These are phyloP conservation scores for Callipepla californica DNA, from an alignment of 2,113 vertebrate genomes.

Conservation along the genomic window DNA sequence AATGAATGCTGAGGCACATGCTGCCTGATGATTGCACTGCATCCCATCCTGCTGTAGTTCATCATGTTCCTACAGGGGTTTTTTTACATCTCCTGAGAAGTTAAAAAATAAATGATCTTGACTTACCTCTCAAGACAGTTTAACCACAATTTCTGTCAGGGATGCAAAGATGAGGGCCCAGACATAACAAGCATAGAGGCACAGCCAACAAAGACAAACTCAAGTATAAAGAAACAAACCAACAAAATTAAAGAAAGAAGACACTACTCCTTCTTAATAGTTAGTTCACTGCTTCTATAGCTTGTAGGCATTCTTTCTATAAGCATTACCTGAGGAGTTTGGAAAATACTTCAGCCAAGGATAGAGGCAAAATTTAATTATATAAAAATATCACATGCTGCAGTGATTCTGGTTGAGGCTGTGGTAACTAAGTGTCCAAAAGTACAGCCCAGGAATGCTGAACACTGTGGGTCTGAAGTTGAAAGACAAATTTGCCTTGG, in stretches of 20 bases:
- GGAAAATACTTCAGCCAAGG: background rate
- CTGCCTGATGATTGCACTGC: background rate
- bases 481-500: background rate
- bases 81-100: background rate
- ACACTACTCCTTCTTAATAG: background rate
- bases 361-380: background rate
- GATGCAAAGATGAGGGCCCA: background rate
- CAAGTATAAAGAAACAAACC: background rate
- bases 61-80: fast-evolving
- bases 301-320: too few species aligned
- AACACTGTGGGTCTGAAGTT: background rate
- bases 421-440: background rate
- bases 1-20: background rate
- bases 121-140: background rate
- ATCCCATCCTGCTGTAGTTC: fast-evolving
- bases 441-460: background rate
- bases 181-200: background rate
- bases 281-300: background rate
- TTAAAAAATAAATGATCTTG: background rate
- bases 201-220: fast-evolving
- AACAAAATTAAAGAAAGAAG: background rate
- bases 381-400: background rate
- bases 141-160: background rate
- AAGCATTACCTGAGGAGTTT: background rate
- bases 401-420: background rate